Evolutionary conservation across 35 echinoderm and acorn worm species (phyloP).

Genomic region (Ophioderma brevispina): DNA sequence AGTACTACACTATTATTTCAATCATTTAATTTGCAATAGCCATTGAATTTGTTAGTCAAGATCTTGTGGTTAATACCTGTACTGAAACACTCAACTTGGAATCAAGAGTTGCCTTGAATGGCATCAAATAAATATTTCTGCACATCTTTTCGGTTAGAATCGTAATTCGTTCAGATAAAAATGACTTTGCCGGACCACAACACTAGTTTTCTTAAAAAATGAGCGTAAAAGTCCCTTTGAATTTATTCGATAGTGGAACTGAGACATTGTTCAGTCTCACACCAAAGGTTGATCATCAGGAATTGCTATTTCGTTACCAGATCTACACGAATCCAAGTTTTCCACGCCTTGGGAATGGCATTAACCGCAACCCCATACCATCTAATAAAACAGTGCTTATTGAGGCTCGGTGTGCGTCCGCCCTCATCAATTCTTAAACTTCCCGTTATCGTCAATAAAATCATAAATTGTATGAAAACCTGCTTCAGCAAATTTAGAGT

Average conservation of each 20-base stretch:
- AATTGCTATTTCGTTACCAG: not conserved
- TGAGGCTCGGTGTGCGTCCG: not conserved
- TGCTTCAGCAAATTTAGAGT: not conserved
- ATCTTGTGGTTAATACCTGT: not conserved
- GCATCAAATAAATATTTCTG: not conserved
- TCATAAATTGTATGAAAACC: slow-evolving; percentile 2
- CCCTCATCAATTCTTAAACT: not conserved
- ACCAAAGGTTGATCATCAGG: not conserved
- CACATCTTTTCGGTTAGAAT: not conserved
- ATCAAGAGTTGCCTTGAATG: not conserved
- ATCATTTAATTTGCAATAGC: not conserved
- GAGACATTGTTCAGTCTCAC: not conserved
- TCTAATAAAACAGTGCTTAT: not conserved
- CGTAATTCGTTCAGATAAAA: not conserved
- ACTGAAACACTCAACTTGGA: not conserved
- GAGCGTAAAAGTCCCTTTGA: not conserved
- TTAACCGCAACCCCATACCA: not conserved
- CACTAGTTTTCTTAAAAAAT: not conserved
- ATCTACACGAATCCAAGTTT: not conserved
- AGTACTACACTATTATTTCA: not conserved
- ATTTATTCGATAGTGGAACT: not conserved
- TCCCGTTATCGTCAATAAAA: not conserved
- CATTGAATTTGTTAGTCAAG: slow-evolving; percentile 2
- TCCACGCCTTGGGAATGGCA: not conserved
- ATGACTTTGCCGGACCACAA: not conserved